Base-by-base conservation (phyloP, 2,888 invertebrate genomes). In the Bombylius discolor region DNA sequence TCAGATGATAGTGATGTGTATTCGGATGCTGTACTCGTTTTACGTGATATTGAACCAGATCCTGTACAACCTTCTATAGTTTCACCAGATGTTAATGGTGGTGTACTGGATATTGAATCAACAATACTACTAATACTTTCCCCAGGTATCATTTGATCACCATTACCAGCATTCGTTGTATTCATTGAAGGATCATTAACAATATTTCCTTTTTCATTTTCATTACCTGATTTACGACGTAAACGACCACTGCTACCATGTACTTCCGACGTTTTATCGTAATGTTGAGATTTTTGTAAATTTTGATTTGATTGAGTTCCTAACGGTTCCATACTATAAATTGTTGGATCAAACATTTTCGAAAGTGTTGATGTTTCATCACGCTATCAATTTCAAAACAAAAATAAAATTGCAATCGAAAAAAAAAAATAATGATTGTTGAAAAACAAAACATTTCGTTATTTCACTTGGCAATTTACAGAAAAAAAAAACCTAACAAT, bases 1-100 rank as follows among this genome's bases (percentile, higher is more conserved):
- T 80, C 79, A 23, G 71, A 73, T 9, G 72, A 73, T 5, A 73
- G 60, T 4, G 74, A 72, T 4, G 74, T 74, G 51, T 72, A 72
- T 57, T 74, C 74, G 31, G 79, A 79, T 7, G 79, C 76, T 1
- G 79, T 79, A 64, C 79, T 79, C 0, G 80, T 79, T 63, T 79
- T 80, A n/a, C 79, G 69, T 0, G 79, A 79, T 5, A 75, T 66
- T 5, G 71, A 66, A 6, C 66, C 68, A 2, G 73, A 72, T 11
- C 63, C 67, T 13, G 65, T 63, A n/a, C 63, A 23, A 56, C 53
- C 51, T 31, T 60, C 59, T 53, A n/a, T 58, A 32, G 23, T 33
- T 36, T 48, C 63, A 36, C 65, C 64, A 23, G 66, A 60, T 34
- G 66, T 66, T 47, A 66, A 65, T 53, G 65, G 63, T 45, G 66